Conservation (phyloP, 2,888 invertebrate genomes). For the Coenonympha arcania region DNA sequence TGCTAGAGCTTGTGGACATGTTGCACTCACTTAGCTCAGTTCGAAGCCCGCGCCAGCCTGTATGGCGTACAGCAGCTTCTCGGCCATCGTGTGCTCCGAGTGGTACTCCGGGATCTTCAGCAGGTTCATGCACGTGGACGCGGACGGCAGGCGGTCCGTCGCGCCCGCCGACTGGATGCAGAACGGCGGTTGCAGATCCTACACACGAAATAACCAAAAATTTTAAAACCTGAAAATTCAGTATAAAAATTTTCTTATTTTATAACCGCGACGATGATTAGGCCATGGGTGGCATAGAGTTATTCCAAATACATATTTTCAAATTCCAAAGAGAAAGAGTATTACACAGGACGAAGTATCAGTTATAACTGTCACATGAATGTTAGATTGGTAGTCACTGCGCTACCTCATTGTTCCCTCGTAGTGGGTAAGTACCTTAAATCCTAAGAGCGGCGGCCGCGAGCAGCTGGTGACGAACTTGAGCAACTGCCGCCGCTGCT, state of each 20-base stretch:
- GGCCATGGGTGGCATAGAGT: no score
- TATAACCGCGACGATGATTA: no score
- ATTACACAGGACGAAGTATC: no score
- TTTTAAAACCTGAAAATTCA: background rate
- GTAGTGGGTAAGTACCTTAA: constrained; percentile 79
- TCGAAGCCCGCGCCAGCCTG: constrained; percentile 98
- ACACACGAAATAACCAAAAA: background rate
- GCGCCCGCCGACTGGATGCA: constrained; percentile 95
- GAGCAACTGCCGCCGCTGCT: constrained; percentile 87
- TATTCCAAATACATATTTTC: no score
- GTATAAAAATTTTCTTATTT: no score
- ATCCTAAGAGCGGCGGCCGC: constrained; percentile 95
- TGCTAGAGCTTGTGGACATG: background rate
- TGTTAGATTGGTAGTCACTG: no score
- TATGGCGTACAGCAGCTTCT: constrained; percentile 93
- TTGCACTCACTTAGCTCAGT: constrained; percentile 77
- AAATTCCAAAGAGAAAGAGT: no score
- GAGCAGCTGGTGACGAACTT: constrained; percentile 99
- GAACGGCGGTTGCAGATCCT: constrained; percentile 97
- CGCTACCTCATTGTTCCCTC: background rate
- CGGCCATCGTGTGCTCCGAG: constrained; percentile 81
- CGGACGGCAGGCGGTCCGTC: constrained; percentile 93
- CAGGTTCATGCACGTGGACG: constrained; percentile 98
- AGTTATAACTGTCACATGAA: no score
- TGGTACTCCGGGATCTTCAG: constrained; percentile 94